Evolutionary conservation across 2,797 vertebrate species (phyloP).

Genomic region (Melanotaenia parkinsoni): DNA sequence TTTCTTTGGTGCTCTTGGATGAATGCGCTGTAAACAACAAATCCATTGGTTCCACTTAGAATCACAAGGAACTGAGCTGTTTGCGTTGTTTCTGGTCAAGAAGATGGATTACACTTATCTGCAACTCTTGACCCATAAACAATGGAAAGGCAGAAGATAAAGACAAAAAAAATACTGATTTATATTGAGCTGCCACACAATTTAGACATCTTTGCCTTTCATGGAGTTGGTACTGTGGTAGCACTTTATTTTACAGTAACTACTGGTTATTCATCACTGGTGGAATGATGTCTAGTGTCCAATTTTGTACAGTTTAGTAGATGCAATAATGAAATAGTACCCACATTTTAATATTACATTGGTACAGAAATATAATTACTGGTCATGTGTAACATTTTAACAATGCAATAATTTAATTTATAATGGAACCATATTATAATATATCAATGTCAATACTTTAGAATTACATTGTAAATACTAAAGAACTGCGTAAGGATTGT

Average conservation of each 20-base stretch:
- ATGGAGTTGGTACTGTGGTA: conserved; percentile 10
- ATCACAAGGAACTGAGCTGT: conserved; percentile 57
- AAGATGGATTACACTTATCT: conserved; percentile 49
- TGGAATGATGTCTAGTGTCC: conserved; percentile 7
- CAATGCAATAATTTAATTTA: conserved; percentile 1
- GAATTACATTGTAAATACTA: conserved; percentile 37
- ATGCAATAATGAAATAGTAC: conserved; percentile 17
- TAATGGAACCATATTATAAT: not conserved
- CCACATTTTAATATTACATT: conserved; percentile 13
- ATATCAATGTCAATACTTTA: conserved; percentile 9
- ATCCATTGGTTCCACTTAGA: conserved; percentile 63
- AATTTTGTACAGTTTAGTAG: conserved; percentile 9
- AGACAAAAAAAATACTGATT: conserved; percentile 42
- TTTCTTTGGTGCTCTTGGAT: conserved; percentile 77
- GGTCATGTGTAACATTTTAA: not conserved
- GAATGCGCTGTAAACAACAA: conserved; percentile 73
- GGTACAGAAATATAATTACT: conserved; percentile 27
- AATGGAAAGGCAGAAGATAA: not conserved
- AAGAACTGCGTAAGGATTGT: conserved; percentile 13
- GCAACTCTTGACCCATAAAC: conserved; percentile 22
- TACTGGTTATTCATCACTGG: not conserved
- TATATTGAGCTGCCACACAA: conserved; percentile 13
- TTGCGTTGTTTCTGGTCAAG: conserved; percentile 40
- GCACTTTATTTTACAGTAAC: conserved; percentile 40
- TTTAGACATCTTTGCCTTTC: conserved; percentile 15